A percentile compares a stretch with the other conserved stretches of the same genome.
These are phyloP conservation scores for Diuraphis noxia DNA, from an alignment of 1,140 invertebrate species.

Conservation along the genomic window DNA sequence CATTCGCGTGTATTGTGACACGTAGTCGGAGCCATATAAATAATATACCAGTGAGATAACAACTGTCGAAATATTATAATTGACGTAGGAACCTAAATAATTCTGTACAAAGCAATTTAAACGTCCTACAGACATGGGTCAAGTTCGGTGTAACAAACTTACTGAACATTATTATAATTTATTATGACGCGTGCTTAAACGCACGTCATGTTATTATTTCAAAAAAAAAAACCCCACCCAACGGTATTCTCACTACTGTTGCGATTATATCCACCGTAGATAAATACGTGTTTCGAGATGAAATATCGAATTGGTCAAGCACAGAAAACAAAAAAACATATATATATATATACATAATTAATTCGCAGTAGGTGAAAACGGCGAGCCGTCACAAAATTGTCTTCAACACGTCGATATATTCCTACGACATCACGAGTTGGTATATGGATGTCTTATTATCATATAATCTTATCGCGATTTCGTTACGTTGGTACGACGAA, in stretches of 20 bases:
- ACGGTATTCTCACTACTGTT: not conserved
- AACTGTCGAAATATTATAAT: conserved; percentile 16
- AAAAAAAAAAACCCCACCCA: not conserved
- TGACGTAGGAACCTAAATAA: conserved; percentile 20
- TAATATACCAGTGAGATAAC: not conserved
- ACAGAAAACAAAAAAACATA: not conserved
- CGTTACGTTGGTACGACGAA: not conserved
- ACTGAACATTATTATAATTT: not conserved
- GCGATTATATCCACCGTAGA: not conserved
- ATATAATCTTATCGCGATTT: not conserved
- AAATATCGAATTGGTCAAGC: not conserved
- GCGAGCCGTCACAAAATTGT: not conserved
- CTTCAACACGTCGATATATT: not conserved
- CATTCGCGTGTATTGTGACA: not conserved
- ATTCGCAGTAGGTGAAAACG: not conserved
- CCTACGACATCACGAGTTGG: not conserved
- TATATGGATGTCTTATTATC: not conserved
- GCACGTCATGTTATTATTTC: not conserved
- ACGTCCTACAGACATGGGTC: not conserved
- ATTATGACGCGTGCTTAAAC: not conserved
- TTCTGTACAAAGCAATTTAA: not conserved
- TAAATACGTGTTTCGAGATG: not conserved
- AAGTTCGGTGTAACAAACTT: not conserved
- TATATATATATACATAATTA: too few species aligned
- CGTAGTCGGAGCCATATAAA: not conserved